These are phyloP conservation scores for Squalus acanthias DNA, from an alignment of 2,797 vertebrate genomes.

Conservation along the genomic window DNA sequence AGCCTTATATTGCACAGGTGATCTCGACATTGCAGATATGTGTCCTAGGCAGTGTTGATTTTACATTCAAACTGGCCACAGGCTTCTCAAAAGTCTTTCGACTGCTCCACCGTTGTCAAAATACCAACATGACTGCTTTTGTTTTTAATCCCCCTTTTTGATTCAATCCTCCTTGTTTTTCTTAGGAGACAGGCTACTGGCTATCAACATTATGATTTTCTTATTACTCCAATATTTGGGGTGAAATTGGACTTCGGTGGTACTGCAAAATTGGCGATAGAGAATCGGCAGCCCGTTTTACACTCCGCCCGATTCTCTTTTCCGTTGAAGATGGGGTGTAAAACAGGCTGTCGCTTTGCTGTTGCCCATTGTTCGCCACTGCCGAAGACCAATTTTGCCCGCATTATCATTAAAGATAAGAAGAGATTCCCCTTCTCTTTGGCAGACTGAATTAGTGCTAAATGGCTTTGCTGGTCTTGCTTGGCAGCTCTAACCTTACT, in stretches of 20 bases:
- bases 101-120: neutral
- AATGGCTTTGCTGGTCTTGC: no score
- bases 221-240: neutral
- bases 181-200: neutral
- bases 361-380: no score
- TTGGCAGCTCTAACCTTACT: no score
- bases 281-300: neutral
- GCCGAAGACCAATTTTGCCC: no score
- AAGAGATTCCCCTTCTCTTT: no score
- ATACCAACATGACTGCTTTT: neutral
- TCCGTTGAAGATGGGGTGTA: no score
- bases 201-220: neutral
- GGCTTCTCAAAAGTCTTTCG: neutral
- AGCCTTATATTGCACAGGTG: neutral
- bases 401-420: no score
- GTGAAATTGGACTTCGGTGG: neutral
- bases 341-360: no score
- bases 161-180: neutral
- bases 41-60: no score
- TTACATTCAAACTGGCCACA: neutral
- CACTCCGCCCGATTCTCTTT: no score
- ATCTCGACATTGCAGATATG: neutral
- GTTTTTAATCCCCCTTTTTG: neutral
- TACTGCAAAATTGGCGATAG: neutral
- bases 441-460: no score